Evolutionary conservation across 2,113 vertebrate genomes (phyloP).

Genomic region (Taxidea taxus): DNA sequence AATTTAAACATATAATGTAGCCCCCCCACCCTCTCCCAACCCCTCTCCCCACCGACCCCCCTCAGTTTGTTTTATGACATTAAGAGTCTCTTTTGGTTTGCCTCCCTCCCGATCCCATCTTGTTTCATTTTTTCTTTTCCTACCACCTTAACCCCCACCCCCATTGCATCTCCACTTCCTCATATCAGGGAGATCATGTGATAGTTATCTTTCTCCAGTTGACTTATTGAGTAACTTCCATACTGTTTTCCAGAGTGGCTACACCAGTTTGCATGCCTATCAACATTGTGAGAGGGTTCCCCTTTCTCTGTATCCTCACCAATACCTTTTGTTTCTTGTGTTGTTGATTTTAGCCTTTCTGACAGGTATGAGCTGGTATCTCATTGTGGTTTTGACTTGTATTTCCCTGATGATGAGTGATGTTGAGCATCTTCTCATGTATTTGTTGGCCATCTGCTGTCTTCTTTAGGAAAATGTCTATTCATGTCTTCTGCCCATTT

Average conservation of each 20-base stretch:
- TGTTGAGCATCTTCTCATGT: background rate
- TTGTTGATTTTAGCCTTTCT: background rate
- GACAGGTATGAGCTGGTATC: background rate
- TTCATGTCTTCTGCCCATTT: background rate
- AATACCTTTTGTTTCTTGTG: background rate
- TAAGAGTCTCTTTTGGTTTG: too few relatives aligned
- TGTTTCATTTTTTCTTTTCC: too few relatives aligned
- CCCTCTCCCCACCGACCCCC: too few relatives aligned
- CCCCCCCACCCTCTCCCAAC: too few relatives aligned
- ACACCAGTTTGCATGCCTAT: background rate
- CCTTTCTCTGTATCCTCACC: background rate
- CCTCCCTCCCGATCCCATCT: too few relatives aligned
- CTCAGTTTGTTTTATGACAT: too few relatives aligned
- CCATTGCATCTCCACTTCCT: too few relatives aligned
- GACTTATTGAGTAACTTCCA: background rate
- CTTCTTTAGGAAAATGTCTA: background rate
- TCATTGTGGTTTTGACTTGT: background rate
- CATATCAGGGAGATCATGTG: too few relatives aligned
- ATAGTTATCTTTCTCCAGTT: too few relatives aligned
- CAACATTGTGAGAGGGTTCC: background rate
- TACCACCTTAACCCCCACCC: too few relatives aligned
- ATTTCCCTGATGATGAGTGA: background rate
- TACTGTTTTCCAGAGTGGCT: background rate
- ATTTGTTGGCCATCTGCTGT: background rate
- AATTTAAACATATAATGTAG: too few relatives aligned